A percentile compares a stretch with the other conserved stretches of the same genome.
Evolutionary conservation across 1,140 invertebrate genomes (phyloP).

Genomic region (Drosophila ohnishii): DNA sequence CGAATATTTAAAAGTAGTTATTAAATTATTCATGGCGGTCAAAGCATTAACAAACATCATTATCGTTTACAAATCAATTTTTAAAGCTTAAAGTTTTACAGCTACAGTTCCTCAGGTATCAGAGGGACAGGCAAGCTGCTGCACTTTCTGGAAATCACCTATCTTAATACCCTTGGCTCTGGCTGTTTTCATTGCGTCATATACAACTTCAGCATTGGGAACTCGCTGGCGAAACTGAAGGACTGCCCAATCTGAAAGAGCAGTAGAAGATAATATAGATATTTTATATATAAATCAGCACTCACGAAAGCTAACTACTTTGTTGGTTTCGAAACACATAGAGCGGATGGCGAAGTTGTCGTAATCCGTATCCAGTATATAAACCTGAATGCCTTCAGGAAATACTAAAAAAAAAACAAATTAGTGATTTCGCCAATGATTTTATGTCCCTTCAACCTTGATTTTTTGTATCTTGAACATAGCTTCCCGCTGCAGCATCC

Average conservation of each 20-base stretch:
- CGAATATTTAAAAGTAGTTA: not conserved
- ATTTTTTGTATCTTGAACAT: not conserved
- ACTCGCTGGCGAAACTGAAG: conserved; percentile 23
- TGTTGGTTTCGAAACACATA: conserved; percentile 27
- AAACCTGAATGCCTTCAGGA: conserved; percentile 28
- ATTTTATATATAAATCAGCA: not conserved
- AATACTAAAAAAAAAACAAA: conserved; percentile 1
- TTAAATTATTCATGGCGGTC: not conserved
- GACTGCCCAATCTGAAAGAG: conserved; percentile 33
- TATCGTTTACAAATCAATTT: not conserved
- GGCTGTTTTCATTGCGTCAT: conserved; percentile 8
- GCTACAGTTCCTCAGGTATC: conserved; percentile 10
- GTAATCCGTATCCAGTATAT: conserved; percentile 58
- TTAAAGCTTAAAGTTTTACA: no score
- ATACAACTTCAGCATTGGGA: not conserved
- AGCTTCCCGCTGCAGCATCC: not conserved
- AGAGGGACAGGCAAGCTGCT: conserved; percentile 25
- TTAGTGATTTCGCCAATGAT: no score
- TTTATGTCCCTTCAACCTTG: conserved; percentile 2
- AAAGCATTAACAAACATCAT: not conserved
- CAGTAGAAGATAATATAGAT: not conserved
- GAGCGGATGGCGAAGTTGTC: conserved; percentile 34
- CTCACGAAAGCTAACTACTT: conserved; percentile 39
- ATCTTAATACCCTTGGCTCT: not conserved
- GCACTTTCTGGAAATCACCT: conserved; percentile 9